Percentiles rank a stretch among this genome's conserved stretches.
Conservation (phyloP, 2,797 vertebrate genomes). For the Danio tinwini region DNA sequence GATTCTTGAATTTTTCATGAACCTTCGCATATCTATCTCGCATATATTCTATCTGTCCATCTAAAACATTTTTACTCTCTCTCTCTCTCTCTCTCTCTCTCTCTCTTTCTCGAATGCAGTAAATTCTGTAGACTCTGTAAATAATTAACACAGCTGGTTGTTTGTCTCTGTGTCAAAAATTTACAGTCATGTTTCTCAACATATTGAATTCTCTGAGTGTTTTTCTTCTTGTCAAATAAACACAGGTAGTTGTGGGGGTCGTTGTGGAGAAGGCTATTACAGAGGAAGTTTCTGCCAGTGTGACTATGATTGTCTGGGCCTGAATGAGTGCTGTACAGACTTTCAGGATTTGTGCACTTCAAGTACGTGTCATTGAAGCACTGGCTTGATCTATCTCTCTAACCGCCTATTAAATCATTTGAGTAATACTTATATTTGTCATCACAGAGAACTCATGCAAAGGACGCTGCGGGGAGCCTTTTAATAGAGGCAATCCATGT, state of each 20-base stretch:
- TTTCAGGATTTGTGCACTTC: constrained; percentile 85
- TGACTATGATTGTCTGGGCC: constrained; percentile 88
- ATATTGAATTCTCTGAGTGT: background rate
- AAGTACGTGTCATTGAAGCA: constrained; percentile 74
- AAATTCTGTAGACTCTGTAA: constrained; percentile 2
- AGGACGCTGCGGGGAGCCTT: constrained; percentile 90
- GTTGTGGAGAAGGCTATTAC: constrained; percentile 88
- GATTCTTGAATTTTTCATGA: too few species aligned
- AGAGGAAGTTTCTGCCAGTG: constrained; percentile 89
- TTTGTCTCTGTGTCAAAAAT: constrained; percentile 53
- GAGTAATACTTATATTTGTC: constrained; percentile 51
- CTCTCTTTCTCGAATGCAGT: background rate
- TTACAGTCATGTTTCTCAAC: background rate
- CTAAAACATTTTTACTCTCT: background rate
- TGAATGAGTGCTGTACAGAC: constrained; percentile 92
- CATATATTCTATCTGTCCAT: too few species aligned
- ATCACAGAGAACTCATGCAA: constrained; percentile 84
- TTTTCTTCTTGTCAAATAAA: constrained; percentile 1
- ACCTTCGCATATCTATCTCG: too few species aligned
- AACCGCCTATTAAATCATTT: background rate
- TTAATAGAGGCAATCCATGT: constrained; percentile 84
- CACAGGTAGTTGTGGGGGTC: constrained; percentile 84
- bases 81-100: too few species aligned
- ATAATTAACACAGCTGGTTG: constrained; percentile 37
- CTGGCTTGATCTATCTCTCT: background rate